Conservation (phyloP, 2,888 invertebrate species). For the Notodonta dromedarius region DNA sequence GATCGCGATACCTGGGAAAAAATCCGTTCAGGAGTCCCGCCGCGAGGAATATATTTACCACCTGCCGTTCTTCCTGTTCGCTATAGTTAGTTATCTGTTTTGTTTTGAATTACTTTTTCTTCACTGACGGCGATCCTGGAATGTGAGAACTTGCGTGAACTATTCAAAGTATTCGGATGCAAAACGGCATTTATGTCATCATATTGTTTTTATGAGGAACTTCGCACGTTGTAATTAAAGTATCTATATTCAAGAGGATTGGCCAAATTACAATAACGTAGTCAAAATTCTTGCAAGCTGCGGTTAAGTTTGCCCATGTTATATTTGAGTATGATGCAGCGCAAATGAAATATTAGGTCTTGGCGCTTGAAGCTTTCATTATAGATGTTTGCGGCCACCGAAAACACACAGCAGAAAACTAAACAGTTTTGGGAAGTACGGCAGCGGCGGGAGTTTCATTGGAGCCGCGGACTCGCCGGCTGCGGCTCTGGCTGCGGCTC, state of each 20-base stretch:
- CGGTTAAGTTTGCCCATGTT: too few species aligned
- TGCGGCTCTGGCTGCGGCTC: neutral
- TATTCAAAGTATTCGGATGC: too few species aligned
- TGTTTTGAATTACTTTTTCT: constrained; percentile 1
- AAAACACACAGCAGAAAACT: constrained; percentile 11
- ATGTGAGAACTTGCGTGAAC: too few species aligned
- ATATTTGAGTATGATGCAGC: neutral
- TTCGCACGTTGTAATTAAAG: too few species aligned
- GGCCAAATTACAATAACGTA: neutral
- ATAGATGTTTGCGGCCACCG: constrained; percentile 16
- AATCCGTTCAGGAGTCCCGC: constrained; percentile 23
- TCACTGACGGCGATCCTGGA: neutral
- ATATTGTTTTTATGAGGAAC: too few species aligned
- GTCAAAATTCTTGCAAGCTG: neutral
- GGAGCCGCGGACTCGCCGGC: neutral
- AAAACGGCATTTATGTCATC: too few species aligned
- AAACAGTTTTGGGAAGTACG: neutral
- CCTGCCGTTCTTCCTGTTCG: neutral
- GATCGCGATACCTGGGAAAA: constrained; percentile 39
- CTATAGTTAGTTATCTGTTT: constrained; percentile 4
- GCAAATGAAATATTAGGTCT: neutral
- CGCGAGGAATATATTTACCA: constrained; percentile 31
- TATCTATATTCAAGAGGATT: too few species aligned
- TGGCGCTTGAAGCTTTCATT: neutral
- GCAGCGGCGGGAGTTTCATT: neutral